Evolutionary conservation across 35 echinoderm and acorn worm species (phyloP).

Genomic region (Apostichopus japonicus): DNA sequence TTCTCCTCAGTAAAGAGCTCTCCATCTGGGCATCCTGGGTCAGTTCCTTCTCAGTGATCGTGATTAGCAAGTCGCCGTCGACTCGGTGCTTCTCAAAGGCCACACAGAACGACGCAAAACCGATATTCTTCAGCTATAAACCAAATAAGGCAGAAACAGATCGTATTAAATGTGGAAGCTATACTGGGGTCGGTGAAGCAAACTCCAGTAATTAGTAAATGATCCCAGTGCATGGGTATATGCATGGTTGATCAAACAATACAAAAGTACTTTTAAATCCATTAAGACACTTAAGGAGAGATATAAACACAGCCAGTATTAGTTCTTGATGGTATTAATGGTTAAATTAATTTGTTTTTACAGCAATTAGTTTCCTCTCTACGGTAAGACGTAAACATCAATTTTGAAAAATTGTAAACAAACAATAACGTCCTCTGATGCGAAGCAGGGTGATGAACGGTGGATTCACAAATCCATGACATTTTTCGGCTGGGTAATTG

Average conservation of each 20-base stretch:
- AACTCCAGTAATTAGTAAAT: background rate
- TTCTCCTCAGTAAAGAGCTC: constrained; percentile 80
- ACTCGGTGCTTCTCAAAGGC: constrained; percentile 84
- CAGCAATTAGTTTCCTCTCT: too few species aligned
- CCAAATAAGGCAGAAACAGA: background rate
- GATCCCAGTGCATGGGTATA: background rate
- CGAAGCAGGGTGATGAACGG: too few species aligned
- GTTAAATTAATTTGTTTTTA: too few species aligned
- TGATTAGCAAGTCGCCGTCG: constrained; percentile 94
- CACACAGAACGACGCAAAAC: constrained; percentile 59
- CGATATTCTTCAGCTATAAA: constrained; percentile 50
- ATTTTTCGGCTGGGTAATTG: too few species aligned
- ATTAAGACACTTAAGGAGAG: too few species aligned
- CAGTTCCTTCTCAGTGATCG: constrained; percentile 85
- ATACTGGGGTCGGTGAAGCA: background rate
- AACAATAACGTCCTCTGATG: too few species aligned
- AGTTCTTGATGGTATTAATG: too few species aligned
- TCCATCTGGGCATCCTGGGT: constrained; percentile 81
- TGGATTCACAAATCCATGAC: too few species aligned
- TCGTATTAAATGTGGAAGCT: background rate
- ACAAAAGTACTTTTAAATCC: too few species aligned
- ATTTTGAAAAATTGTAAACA: too few species aligned
- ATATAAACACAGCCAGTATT: too few species aligned
- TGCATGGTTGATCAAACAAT: background rate
- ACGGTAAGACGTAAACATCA: too few species aligned